phyloP scores from a whole-genome alignment of 1,140 invertebrate species.

The Palaemon carinicauda region DNA sequence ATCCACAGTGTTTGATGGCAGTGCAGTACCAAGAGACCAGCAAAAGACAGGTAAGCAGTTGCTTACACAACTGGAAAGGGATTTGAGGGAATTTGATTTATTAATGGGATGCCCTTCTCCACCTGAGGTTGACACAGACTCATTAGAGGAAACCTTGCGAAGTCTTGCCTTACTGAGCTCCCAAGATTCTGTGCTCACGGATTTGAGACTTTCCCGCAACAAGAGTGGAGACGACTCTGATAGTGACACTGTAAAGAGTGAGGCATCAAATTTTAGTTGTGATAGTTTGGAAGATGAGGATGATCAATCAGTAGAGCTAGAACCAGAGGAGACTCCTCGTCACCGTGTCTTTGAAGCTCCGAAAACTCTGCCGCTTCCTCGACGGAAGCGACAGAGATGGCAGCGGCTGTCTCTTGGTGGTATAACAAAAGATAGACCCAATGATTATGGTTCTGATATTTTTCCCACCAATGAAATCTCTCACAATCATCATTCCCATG shows the following conservation, averaged over 20 bases:
- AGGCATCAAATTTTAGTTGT: slow-evolving; percentile 58
- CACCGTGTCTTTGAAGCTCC: slow-evolving; percentile 3
- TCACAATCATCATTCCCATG: slow-evolving; percentile 14
- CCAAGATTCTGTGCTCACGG: slow-evolving; percentile 3
- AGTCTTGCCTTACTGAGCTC: slow-evolving; percentile 31
- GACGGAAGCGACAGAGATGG: slow-evolving; percentile 48
- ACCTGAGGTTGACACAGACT: slow-evolving; percentile 43
- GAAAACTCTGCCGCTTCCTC: slow-evolving; percentile 27
- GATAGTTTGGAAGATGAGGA: slow-evolving; percentile 57
- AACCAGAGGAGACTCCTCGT: background rate
- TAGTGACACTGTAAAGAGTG: slow-evolving; percentile 56
- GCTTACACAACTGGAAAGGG: slow-evolving; percentile 50
- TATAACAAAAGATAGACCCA: slow-evolving; percentile 9
- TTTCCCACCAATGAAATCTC: slow-evolving; percentile 37
- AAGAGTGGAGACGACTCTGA: slow-evolving; percentile 44
- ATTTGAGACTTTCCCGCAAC: slow-evolving; percentile 1
- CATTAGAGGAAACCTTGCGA: slow-evolving; percentile 41
- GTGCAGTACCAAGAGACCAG: slow-evolving; percentile 43
- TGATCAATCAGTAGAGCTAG: background rate
- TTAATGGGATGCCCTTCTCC: slow-evolving; percentile 37
- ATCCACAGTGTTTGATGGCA: slow-evolving; percentile 49
- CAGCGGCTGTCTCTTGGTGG: slow-evolving; percentile 45
- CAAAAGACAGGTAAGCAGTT: slow-evolving; percentile 51
- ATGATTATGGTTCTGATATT: slow-evolving; percentile 53
- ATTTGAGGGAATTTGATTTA: slow-evolving; percentile 52